Conservation (phyloP, 2,797 vertebrate species). For the Rhodeus uyekii region DNA sequence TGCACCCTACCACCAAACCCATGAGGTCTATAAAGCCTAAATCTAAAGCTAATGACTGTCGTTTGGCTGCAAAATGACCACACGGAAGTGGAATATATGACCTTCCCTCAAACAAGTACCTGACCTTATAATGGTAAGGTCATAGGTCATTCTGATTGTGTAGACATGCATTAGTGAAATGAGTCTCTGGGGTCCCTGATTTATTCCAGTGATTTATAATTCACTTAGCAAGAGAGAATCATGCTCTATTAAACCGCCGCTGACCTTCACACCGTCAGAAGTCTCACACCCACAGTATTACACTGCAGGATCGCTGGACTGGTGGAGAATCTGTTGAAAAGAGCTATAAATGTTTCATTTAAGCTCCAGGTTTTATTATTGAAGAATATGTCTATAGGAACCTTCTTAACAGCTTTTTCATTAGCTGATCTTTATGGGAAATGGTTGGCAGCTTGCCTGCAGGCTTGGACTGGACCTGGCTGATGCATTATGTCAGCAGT, state of each 20-base stretch:
- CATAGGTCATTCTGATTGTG: not conserved
- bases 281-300: conserved; percentile 13
- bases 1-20: too few relatives aligned
- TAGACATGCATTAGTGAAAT: not conserved
- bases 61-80: not conserved
- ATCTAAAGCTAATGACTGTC: not conserved
- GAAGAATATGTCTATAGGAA: not conserved
- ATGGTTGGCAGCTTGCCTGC: conserved; percentile 13
- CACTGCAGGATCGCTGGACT: not conserved
- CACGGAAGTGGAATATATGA: not conserved
- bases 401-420: conserved; percentile 19
- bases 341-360: conserved; percentile 10
- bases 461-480: conserved; percentile 49
- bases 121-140: not conserved
- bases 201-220: conserved; percentile 15
- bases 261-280: conserved; percentile 30
- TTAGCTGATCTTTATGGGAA: conserved; percentile 34
- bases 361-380: not conserved
- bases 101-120: not conserved
- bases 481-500: conserved; percentile 54
- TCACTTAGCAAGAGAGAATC: conserved; percentile 11
- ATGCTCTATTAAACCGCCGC: conserved; percentile 2
- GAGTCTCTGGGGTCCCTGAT: not conserved
- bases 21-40: not conserved
- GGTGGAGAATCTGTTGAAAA: not conserved